Conservation (phyloP, 1,140 invertebrate species). For the Listronotus bonariensis region DNA sequence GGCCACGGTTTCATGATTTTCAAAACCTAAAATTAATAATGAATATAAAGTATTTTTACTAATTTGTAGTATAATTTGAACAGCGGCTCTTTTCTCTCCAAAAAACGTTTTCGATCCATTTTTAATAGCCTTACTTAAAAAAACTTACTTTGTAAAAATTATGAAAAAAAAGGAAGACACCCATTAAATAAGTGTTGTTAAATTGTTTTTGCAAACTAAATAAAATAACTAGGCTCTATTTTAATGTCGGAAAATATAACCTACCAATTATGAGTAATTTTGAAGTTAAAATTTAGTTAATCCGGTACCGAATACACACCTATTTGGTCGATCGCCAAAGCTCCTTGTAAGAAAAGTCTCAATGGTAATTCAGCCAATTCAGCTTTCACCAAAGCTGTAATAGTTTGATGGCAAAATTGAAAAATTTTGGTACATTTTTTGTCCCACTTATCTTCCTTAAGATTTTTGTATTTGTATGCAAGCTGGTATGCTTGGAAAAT, state of each 20-base stretch:
- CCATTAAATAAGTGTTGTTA: no score
- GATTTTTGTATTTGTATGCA: slow-evolving; percentile 80
- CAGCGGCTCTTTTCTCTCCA: no score
- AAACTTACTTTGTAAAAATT: no score
- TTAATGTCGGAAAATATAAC: no score
- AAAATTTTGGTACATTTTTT: slow-evolving; percentile 98
- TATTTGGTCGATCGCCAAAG: slow-evolving; percentile 89
- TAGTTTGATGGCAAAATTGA: slow-evolving; percentile 95
- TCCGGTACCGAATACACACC: slow-evolving; percentile 42
- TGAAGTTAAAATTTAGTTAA: no score
- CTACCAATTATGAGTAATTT: no score
- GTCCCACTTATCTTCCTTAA: slow-evolving; percentile 92
- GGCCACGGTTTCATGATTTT: slow-evolving; percentile 94
- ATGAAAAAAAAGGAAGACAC: no score
- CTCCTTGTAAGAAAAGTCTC: slow-evolving; percentile 92
- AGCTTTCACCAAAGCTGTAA: slow-evolving; percentile 90
- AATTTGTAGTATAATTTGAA: no score
- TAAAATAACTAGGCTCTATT: no score
- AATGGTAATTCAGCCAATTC: slow-evolving; percentile 92
- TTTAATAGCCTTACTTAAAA: no score
- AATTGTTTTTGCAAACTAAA: no score
- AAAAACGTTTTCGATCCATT: no score
- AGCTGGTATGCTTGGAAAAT: slow-evolving; percentile 93
- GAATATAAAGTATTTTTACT: not conserved
- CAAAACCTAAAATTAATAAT: slow-evolving; percentile 63